These are phyloP conservation scores for Corythoichthys haematopterus DNA, from an alignment of 2,113 vertebrate species.

Conservation along the genomic window DNA sequence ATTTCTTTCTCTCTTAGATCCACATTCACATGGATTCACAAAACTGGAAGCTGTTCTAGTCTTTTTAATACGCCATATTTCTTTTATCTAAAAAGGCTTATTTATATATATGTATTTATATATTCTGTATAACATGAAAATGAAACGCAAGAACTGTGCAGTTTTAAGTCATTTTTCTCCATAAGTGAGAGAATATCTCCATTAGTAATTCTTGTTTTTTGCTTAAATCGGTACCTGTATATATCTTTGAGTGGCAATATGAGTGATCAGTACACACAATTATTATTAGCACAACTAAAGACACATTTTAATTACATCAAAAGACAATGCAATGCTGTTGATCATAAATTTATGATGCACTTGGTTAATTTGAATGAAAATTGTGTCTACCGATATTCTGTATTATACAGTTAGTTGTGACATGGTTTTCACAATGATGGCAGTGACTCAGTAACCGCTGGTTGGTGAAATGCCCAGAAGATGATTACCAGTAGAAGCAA, in stretches of 20 bases:
- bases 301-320: not conserved
- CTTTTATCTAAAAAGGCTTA: too few relatives aligned
- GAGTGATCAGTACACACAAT: not conserved
- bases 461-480: slow-evolving; percentile 25
- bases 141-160: not conserved
- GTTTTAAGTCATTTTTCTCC: not conserved
- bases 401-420: slow-evolving; percentile 11
- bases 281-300: not conserved
- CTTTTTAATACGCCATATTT: not conserved
- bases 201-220: too few relatives aligned
- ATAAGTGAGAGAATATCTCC: too few relatives aligned
- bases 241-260: not conserved
- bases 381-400: slow-evolving; percentile 1
- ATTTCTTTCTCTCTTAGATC: slow-evolving; percentile 24
- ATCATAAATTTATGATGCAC: not conserved
- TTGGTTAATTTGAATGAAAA: slow-evolving; percentile 5
- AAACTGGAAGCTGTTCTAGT: too few relatives aligned
- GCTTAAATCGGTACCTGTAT: not conserved
- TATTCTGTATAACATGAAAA: not conserved
- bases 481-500: slow-evolving; percentile 27
- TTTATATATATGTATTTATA: not conserved
- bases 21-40: not conserved
- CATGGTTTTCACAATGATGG: slow-evolving; percentile 23
- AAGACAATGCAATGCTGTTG: not conserved
- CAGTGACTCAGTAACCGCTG: slow-evolving; percentile 30